Conservation (phyloP, 2,113 vertebrate species). For the Bujurquina vittata region DNA sequence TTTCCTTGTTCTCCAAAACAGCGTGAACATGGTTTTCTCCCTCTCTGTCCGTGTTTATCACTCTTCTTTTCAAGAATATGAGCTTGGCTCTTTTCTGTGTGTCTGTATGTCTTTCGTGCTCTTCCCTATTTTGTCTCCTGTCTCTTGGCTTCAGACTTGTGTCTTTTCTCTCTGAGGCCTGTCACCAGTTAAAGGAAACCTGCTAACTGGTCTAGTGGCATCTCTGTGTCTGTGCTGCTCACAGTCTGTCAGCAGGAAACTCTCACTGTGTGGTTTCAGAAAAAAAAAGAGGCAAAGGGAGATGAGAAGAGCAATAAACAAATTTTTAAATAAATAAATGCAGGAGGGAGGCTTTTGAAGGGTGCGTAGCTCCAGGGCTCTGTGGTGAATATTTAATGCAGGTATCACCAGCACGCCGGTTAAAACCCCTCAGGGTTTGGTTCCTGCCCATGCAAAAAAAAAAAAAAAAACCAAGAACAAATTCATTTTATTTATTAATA, state of each 20-base stretch:
- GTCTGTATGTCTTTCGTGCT: background rate
- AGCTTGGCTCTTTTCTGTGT: background rate
- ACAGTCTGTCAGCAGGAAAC: constrained; percentile 56
- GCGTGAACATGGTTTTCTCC: background rate
- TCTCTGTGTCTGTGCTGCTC: constrained; percentile 47
- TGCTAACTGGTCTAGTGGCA: constrained; percentile 57
- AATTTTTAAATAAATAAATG: constrained; percentile 77
- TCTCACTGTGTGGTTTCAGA: constrained; percentile 52
- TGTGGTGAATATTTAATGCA: constrained; percentile 74
- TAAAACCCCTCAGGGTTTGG: constrained; percentile 38
- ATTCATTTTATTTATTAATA: too few species aligned
- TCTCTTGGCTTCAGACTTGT: background rate
- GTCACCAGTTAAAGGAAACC: constrained; percentile 49
- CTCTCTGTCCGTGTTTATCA: background rate
- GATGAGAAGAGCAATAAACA: constrained; percentile 75
- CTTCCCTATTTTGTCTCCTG: background rate
- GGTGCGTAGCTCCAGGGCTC: constrained; percentile 59
- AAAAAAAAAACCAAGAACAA: too few species aligned
- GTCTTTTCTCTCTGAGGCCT: constrained; percentile 30
- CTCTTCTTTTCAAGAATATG: background rate
- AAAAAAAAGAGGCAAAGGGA: constrained; percentile 21
- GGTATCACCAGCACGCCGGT: constrained; percentile 54
- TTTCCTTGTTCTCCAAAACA: background rate
- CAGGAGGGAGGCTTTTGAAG: constrained; percentile 71
- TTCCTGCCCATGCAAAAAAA: too few species aligned